Conservation (phyloP, 2,888 invertebrate genomes). For the Heliconius charithonia region DNA sequence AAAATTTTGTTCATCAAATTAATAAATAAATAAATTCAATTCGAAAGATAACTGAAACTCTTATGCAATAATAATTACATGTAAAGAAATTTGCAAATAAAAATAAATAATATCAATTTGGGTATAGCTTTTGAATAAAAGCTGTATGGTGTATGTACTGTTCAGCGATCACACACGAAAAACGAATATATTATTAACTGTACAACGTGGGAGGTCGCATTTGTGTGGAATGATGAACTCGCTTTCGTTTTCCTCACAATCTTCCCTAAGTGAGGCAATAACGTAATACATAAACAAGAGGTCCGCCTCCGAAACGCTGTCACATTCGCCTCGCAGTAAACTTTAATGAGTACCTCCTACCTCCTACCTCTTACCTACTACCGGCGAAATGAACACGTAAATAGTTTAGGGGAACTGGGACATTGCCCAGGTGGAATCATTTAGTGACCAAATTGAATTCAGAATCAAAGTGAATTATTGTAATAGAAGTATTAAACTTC, state of each 20-base stretch:
- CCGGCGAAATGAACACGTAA: conserved; percentile 42
- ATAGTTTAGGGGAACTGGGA: conserved; percentile 38
- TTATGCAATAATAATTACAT: no score
- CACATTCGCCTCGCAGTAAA: conserved; percentile 47
- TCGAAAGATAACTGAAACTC: no score
- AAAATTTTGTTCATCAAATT: no score
- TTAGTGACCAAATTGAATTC: not conserved
- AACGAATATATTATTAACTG: conserved; percentile 20
- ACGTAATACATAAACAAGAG: conserved; percentile 76
- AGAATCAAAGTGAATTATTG: not conserved
- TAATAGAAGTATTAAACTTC: not conserved
- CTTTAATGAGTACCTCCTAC: conserved; percentile 35
- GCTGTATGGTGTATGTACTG: no score
- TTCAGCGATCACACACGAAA: not conserved
- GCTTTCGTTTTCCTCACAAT: conserved; percentile 71
- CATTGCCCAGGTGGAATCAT: conserved; percentile 21
- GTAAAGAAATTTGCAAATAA: no score
- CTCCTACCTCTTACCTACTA: conserved; percentile 15
- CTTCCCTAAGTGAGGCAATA: conserved; percentile 74
- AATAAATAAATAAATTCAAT: no score
- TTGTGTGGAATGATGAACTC: conserved; percentile 56
- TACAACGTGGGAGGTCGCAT: conserved; percentile 22
- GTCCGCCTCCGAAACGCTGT: conserved; percentile 52
- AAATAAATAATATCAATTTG: no score
- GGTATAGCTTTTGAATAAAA: no score